Evolutionary conservation across 2,797 vertebrate genomes (phyloP).

Genomic region (Anolis apletophallus): DNA sequence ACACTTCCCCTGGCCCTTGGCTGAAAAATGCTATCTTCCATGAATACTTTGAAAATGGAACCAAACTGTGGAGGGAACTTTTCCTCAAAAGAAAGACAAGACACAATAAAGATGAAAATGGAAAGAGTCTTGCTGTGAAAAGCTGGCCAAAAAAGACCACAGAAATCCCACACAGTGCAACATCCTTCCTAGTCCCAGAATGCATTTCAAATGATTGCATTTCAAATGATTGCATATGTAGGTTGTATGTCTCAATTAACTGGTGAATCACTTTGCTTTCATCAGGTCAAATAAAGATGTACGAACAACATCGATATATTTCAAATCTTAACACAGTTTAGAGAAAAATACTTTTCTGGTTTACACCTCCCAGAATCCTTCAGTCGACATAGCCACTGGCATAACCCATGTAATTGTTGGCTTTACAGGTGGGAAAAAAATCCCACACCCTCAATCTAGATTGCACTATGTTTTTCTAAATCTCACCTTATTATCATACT

Average conservation of each 20-base stretch:
- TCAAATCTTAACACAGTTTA: neutral
- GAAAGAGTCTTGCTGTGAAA: neutral
- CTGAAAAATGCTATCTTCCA: conserved; percentile 66
- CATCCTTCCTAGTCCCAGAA: too few relatives aligned
- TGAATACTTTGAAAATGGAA: conserved; percentile 69
- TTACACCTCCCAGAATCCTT: too few relatives aligned
- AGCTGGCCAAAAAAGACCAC: neutral
- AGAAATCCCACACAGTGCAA: neutral
- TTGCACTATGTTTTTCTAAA: neutral
- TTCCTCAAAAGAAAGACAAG: conserved; percentile 50
- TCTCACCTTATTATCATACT: neutral
- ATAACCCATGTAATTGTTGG: neutral
- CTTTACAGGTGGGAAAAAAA: too few relatives aligned
- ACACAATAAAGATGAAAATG: conserved; percentile 40
- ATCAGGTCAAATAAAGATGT: neutral
- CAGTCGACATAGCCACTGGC: too few relatives aligned
- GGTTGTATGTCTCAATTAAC: neutral
- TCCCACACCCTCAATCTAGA: too few relatives aligned
- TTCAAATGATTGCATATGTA: neutral
- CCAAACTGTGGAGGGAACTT: conserved; percentile 56
- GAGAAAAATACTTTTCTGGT: too few relatives aligned
- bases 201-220: neutral
- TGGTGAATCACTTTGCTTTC: neutral
- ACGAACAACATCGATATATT: too few relatives aligned
- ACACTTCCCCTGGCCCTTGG: conserved; percentile 58